Percentiles rank a stretch among this genome's conserved stretches.
Conservation (phyloP, 2,888 invertebrate genomes). For the Erannis defoliaria region DNA sequence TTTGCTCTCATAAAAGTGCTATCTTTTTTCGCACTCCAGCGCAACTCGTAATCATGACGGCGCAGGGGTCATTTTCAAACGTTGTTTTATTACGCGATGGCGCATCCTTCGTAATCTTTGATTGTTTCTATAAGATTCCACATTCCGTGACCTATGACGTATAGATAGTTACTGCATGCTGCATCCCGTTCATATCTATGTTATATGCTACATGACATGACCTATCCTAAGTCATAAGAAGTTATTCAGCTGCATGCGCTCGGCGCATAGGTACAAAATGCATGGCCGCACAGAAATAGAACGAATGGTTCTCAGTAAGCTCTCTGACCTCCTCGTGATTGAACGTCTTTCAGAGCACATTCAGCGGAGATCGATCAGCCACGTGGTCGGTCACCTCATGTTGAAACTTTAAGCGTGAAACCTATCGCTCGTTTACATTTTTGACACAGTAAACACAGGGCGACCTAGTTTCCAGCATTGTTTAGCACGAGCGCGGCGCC, state of each 20-base stretch:
- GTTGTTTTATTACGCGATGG: no score
- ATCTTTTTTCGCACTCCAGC: no score
- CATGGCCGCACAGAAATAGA: conserved; percentile 17
- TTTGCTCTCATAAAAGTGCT: no score
- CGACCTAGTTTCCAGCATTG: conserved; percentile 83
- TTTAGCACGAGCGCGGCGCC: conserved; percentile 69
- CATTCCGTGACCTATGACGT: background rate
- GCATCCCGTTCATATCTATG: background rate
- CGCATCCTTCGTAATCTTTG: no score
- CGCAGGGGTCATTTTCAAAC: no score
- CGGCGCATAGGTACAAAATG: background rate
- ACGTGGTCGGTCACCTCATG: conserved; percentile 34
- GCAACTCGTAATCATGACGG: no score
- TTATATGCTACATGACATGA: conserved; percentile 12
- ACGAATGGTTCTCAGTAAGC: background rate
- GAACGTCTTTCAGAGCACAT: background rate
- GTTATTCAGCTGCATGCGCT: conserved; percentile 20
- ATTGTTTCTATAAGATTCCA: conserved; percentile 9
- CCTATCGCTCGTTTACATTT: conserved; percentile 58
- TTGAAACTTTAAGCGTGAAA: conserved; percentile 9
- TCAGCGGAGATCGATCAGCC: background rate
- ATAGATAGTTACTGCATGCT: background rate
- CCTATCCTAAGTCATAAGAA: conserved; percentile 22
- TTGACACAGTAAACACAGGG: conserved; percentile 78
- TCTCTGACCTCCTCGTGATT: background rate